A percentile compares a stretch with the other conserved stretches of the same genome.
phyloP scores from a whole-genome alignment of 2,888 invertebrate genomes.

The Sepiola atlantica region DNA sequence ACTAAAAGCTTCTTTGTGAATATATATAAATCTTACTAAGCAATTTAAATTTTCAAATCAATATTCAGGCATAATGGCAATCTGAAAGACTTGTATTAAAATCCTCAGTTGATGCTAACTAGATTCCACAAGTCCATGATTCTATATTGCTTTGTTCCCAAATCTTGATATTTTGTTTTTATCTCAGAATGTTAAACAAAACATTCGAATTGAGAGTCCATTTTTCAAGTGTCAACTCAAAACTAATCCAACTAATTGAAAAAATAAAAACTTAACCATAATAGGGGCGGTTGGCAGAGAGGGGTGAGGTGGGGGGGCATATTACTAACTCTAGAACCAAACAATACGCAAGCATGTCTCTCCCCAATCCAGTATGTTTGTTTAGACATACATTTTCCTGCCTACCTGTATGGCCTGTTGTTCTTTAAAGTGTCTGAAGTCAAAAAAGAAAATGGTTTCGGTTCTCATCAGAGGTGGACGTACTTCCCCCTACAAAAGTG shows the following conservation, averaged over 20 bases:
- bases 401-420: slow-evolving; percentile 5
- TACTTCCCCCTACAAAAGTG: slow-evolving; percentile 34
- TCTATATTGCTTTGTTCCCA: not conserved
- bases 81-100: no score
- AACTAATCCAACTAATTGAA: not conserved
- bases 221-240: not conserved
- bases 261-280: not conserved
- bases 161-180: not conserved
- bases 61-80: not conserved
- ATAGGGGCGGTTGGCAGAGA: not conserved
- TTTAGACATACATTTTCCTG: not conserved
- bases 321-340: not conserved
- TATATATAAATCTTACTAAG: not conserved
- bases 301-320: not conserved
- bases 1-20: no score
- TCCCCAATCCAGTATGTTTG: not conserved
- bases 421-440: not conserved
- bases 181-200: not conserved
- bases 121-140: not conserved
- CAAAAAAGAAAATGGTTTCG: not conserved
- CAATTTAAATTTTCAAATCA: not conserved
- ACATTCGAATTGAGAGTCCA: not conserved
- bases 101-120: not conserved
- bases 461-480: not conserved
- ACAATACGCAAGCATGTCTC: not conserved